Evolutionary conservation across 2,888 invertebrate genomes (phyloP).

Genomic region (Agrilus mali): DNA sequence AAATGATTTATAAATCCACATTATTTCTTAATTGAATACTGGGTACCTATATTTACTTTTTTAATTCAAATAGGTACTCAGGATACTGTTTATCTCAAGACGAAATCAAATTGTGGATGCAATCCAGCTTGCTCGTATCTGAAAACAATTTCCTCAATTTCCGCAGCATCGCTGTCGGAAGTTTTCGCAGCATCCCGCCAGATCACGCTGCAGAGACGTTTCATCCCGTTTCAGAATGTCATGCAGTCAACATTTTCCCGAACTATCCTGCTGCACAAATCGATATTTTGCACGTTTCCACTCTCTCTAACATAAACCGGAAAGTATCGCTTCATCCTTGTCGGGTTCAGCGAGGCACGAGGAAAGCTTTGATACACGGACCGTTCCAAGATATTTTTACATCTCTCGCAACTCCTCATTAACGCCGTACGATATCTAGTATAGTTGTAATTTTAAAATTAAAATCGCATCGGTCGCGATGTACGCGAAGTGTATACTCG

Average conservation of each 20-base stretch:
- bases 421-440: conserved; percentile 6
- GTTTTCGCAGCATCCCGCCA: conserved; percentile 25
- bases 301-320: conserved; percentile 16
- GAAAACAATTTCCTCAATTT: too few species aligned
- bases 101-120: too few species aligned
- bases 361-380: conserved; percentile 25
- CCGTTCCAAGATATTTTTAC: conserved; percentile 33
- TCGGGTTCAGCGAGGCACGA: conserved; percentile 25
- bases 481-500: conserved; percentile 5
- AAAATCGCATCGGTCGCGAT: conserved; percentile 16
- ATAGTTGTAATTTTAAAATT: conserved; percentile 30
- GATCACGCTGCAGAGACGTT: conserved; percentile 20
- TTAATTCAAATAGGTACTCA: too few species aligned
- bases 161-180: background rate
- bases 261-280: conserved; percentile 25
- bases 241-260: conserved; percentile 20
- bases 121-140: too few species aligned
- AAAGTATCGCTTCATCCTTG: conserved; percentile 19
- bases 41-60: too few species aligned
- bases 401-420: conserved; percentile 11
- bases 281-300: conserved; percentile 23
- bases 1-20: too few species aligned
- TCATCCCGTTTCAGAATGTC: conserved; percentile 20
- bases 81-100: too few species aligned
- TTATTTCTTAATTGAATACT: too few species aligned